These are phyloP conservation scores for Lycophotia porphyrea DNA, from an alignment of 2,888 invertebrate genomes.

Conservation along the genomic window DNA sequence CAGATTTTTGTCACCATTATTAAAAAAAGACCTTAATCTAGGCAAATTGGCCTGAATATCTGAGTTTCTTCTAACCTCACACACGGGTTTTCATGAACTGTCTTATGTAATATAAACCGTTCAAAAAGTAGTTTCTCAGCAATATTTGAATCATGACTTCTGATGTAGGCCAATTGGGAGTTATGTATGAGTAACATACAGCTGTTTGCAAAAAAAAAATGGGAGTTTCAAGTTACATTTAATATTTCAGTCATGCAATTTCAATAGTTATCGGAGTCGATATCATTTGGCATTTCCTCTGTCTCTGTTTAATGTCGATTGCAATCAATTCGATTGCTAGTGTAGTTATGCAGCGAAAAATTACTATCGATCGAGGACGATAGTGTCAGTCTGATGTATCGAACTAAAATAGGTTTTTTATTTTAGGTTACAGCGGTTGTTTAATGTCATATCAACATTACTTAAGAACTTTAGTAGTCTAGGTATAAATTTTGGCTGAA, in stretches of 20 bases:
- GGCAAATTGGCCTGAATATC: neutral
- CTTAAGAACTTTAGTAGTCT: neutral
- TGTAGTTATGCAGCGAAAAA: slow-evolving; percentile 8
- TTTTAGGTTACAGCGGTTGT: neutral
- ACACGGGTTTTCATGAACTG: neutral
- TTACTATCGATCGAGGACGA: slow-evolving; percentile 34
- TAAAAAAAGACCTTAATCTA: neutral
- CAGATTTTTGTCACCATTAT: neutral
- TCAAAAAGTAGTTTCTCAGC: neutral
- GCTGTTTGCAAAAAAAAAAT: neutral
- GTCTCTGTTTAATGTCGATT: slow-evolving; percentile 23
- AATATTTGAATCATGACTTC: neutral
- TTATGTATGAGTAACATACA: neutral
- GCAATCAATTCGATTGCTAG: slow-evolving; percentile 14
- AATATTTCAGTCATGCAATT: slow-evolving; percentile 13
- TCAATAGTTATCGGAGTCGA: slow-evolving; percentile 22
- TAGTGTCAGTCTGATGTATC: neutral
- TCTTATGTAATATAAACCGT: neutral
- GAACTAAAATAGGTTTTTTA: neutral
- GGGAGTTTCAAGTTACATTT: neutral
- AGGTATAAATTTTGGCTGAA: neutral
- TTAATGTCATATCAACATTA: neutral
- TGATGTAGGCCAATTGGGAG: neutral
- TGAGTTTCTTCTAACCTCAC: neutral
- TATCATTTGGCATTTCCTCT: slow-evolving; percentile 43